Evolutionary conservation across 2,113 vertebrate genomes (phyloP).

Genomic region (Xerus inauris): DNA sequence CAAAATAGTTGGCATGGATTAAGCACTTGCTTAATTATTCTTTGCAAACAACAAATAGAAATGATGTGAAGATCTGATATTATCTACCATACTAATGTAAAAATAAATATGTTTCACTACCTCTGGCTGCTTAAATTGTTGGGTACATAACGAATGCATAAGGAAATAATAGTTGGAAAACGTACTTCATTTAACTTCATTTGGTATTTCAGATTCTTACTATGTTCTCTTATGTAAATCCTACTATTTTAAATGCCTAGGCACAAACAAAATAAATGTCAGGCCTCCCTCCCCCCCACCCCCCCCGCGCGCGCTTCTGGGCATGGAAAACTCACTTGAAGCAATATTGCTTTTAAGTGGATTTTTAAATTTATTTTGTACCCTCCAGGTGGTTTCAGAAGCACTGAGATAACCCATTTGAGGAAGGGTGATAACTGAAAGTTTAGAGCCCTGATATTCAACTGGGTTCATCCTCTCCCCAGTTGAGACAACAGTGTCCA

Average conservation of each 20-base stretch:
- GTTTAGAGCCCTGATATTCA: not conserved
- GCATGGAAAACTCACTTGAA: conserved; percentile 7
- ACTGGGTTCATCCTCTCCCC: not conserved
- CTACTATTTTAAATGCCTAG: conserved; percentile 38
- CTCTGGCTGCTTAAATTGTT: not conserved
- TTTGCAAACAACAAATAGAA: conserved; percentile 53
- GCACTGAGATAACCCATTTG: not conserved
- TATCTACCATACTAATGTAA: conserved; percentile 27
- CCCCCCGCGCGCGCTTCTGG: no score
- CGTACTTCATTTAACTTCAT: not conserved
- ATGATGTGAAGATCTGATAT: conserved; percentile 9
- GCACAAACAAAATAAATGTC: not conserved
- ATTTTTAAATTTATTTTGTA: conserved; percentile 47
- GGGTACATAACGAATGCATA: conserved; percentile 13
- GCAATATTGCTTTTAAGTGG: conserved; percentile 47
- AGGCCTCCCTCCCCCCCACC: no score
- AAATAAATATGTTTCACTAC: not conserved
- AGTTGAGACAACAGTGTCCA: not conserved
- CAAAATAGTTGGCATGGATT: conserved; percentile 32
- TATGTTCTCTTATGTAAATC: not conserved
- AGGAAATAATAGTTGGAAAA: conserved; percentile 27
- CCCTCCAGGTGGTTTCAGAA: conserved; percentile 39
- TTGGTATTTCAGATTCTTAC: conserved; percentile 37
- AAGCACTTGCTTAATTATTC: conserved; percentile 27
- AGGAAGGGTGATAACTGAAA: not conserved